phyloP scores from a whole-genome alignment of 1,140 invertebrate genomes.

The Ericerus pela region DNA sequence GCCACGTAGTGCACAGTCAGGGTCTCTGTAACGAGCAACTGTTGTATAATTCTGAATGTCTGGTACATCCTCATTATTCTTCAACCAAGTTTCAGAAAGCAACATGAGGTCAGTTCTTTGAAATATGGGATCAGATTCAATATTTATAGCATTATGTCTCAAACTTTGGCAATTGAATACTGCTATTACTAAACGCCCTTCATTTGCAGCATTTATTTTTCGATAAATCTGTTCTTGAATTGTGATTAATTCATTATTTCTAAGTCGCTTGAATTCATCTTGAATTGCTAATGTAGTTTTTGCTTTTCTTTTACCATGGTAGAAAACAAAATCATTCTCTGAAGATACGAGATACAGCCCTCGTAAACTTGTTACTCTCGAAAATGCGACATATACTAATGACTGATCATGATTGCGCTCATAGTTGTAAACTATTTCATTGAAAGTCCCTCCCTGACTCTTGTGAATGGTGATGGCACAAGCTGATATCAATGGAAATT shows the following conservation, averaged over 20 bases:
- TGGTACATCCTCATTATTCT: conserved; percentile 16
- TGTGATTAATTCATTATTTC: conserved; percentile 8
- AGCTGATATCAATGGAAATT: conserved; percentile 24
- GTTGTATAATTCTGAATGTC: too few relatives aligned
- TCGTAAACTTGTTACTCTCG: conserved; percentile 20
- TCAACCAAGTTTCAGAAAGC: conserved; percentile 19
- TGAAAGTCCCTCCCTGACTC: conserved; percentile 27
- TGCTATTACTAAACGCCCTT: conserved; percentile 14
- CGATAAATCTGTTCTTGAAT: neutral
- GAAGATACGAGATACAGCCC: conserved; percentile 19
- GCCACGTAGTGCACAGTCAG: too few relatives aligned
- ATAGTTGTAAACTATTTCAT: conserved; percentile 28
- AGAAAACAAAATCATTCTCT: neutral
- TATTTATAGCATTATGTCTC: conserved; percentile 8
- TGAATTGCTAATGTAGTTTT: conserved; percentile 9
- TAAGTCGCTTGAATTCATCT: conserved; percentile 6
- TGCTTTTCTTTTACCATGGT: conserved; percentile 12
- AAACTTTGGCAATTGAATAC: conserved; percentile 21
- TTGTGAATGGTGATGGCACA: conserved; percentile 27
- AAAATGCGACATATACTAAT: conserved; percentile 23
- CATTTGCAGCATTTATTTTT: neutral
- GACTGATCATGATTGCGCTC: conserved; percentile 6
- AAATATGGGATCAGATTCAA: conserved; percentile 9
- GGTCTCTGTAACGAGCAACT: too few relatives aligned
- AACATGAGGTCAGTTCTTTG: conserved; percentile 17